A percentile compares a stretch with the other conserved stretches of the same genome.
phyloP scores from a whole-genome alignment of 2,888 invertebrate genomes.

The Drosophila formosana region DNA sequence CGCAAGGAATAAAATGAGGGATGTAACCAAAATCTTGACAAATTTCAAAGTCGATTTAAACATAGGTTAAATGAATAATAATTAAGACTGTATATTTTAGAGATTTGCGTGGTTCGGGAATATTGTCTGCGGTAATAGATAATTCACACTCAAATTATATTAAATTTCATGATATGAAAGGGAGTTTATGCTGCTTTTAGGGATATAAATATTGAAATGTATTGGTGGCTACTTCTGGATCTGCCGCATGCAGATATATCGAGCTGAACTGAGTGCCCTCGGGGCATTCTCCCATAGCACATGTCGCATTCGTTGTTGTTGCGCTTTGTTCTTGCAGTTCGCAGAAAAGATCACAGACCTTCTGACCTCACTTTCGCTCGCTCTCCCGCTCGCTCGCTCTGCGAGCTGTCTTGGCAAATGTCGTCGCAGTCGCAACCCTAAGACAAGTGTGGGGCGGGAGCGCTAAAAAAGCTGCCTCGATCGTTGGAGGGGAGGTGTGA shows the following conservation, averaged over 20 bases:
- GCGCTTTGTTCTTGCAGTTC: constrained; percentile 69
- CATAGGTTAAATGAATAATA: no score
- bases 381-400: constrained; percentile 10
- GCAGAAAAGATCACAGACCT: constrained; percentile 80
- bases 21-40: no score
- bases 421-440: constrained; percentile 40
- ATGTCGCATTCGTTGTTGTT: constrained; percentile 52
- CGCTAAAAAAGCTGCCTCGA: constrained; percentile 49
- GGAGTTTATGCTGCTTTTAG: no score
- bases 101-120: no score
- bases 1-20: no score
- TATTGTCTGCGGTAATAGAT: neutral
- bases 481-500: neutral
- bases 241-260: neutral
- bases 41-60: no score
- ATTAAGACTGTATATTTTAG: no score
- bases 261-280: constrained; percentile 4
- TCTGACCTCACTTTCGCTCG: constrained; percentile 68
- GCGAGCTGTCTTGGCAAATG: no score
- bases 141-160: no score
- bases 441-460: constrained; percentile 7
- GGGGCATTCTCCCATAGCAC: constrained; percentile 34
- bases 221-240: neutral
- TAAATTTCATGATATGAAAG: no score
- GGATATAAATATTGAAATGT: no score